Evolutionary conservation across 2,888 invertebrate genomes (phyloP), one percentile per base, ranked within the genome.

Genomic region (Myopa tessellatipennis): DNA sequence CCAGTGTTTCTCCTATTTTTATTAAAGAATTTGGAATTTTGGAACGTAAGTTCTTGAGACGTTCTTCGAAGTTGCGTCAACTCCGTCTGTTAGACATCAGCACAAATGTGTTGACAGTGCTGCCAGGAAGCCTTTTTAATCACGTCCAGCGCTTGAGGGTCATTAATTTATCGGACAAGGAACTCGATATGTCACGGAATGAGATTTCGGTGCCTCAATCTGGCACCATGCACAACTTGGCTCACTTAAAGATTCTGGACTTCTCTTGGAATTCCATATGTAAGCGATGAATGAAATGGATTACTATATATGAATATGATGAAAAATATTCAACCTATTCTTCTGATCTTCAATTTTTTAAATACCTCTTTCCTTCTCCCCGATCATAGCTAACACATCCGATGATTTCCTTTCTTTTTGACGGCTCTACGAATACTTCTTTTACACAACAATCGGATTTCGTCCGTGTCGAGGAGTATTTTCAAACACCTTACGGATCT

Each of bases 141-240:
- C 91, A 90, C 52, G 85, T 85, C 40, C 87, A 88, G 36, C 84
- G 87, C 4, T 79, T 89, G n/a, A 86, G 83, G 0, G 85, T 89
- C 14, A 87, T 89, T 38, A 89, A 89, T 82, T 82, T 89, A 68
- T 84, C 88, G 34, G 86, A 88, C 60, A 89, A 89, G 84, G 93
- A 93, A 82, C 86, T 95, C 52, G 93, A 94, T 87, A 88, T 94
- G 74, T 92, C 92, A 3, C 90, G 91, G 8, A 94, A 94, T 86
- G 88, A 90, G 78, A 87, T 94, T 74, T 88, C 90, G 58, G 85
- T 87, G 4, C 85, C 94, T 16, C 89, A 90, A 1, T 89, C 90
- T n/a, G 88, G 88, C 68, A 86, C 91, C 50, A 91, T 93, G 80
- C 84, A 85, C 7, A 90, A 91, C 74, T 86, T 93, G 69, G 85